phyloP scores from a whole-genome alignment of 2,797 vertebrate genomes.

The Halcyon chelicuti region DNA sequence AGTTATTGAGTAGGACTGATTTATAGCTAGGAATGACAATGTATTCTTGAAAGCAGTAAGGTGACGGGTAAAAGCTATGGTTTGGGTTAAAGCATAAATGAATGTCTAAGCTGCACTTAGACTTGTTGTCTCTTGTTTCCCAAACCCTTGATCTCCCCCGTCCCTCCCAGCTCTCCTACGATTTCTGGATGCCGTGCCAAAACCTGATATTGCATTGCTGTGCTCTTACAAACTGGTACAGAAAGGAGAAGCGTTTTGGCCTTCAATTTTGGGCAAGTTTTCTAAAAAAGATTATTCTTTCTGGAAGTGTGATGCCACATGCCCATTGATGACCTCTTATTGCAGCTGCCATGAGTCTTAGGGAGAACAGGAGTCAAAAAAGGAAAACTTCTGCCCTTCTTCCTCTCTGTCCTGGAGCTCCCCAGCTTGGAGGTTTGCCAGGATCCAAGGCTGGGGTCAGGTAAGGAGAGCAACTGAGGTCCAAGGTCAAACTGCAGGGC shows the following conservation, averaged over 20 bases:
- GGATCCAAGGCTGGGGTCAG: slow-evolving; percentile 45
- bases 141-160: background rate
- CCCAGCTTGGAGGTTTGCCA: background rate
- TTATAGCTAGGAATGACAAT: slow-evolving; percentile 8
- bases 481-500: slow-evolving; percentile 43
- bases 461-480: slow-evolving; percentile 33
- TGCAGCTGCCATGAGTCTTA: background rate
- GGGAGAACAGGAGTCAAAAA: background rate
- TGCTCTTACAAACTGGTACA: background rate
- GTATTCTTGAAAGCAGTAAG: background rate
- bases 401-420: background rate
- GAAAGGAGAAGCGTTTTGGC: background rate
- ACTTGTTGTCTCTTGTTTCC: background rate
- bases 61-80: background rate
- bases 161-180: background rate
- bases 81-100: background rate
- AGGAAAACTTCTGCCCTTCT: background rate
- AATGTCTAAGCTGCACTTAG: background rate
- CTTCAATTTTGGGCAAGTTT: background rate
- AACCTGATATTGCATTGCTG: fast-evolving
- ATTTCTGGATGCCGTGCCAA: background rate
- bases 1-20: background rate
- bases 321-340: background rate
- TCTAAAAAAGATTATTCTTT: background rate
- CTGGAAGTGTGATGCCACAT: background rate